A percentile compares a stretch with the other conserved stretches of the same genome.
phyloP scores from a whole-genome alignment of 2,113 vertebrate species.

The Larimichthys polyactis region DNA sequence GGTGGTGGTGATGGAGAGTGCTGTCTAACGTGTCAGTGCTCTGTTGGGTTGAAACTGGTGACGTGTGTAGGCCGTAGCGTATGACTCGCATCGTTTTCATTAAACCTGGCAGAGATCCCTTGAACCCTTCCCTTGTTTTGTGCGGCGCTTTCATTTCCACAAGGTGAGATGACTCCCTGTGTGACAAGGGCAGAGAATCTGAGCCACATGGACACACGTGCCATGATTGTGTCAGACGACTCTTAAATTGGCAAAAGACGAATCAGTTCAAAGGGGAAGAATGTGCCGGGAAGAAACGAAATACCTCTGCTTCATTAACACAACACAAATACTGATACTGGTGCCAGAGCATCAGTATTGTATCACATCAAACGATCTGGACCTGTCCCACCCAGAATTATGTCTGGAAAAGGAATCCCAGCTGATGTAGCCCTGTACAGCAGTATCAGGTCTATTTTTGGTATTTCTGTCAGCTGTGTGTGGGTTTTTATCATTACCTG shows the following conservation, averaged over 20 bases:
- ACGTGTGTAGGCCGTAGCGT: neutral
- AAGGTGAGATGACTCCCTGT: neutral
- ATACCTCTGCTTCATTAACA: neutral
- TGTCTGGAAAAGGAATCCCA: neutral
- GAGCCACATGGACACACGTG: neutral
- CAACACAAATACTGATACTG: neutral
- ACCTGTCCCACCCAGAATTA: neutral
- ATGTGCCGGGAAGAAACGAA: neutral
- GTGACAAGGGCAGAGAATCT: neutral
- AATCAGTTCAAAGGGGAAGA: neutral
- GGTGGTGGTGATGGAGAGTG: neutral
- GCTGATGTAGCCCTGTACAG: neutral
- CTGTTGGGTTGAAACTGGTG: neutral
- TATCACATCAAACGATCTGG: neutral
- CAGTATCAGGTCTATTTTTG: neutral
- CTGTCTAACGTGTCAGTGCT: neutral
- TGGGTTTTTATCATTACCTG: constrained; percentile 35
- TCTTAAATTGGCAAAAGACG: neutral
- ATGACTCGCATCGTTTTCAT: neutral
- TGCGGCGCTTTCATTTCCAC: neutral
- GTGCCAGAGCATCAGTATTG: neutral
- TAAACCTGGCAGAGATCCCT: neutral
- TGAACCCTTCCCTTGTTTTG: neutral
- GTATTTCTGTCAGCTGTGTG: neutral
- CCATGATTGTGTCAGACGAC: neutral